Evolutionary conservation across 37 sponge, comb jelly and placozoan genomes (phyloP).

Genomic region (Crambe crambe): DNA sequence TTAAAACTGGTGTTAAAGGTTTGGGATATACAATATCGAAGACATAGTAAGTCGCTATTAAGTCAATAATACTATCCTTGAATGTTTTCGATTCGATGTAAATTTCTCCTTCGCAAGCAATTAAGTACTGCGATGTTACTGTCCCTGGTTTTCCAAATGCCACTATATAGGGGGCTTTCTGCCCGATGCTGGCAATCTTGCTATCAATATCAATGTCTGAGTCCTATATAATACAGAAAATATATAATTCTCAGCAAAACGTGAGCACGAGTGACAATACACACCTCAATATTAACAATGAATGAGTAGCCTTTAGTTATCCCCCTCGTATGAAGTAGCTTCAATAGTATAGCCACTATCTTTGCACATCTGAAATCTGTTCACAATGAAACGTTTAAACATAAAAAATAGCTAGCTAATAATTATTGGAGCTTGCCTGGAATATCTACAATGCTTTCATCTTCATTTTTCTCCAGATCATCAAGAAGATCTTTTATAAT

Average conservation of each 20-base stretch:
- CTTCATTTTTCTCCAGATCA: not conserved
- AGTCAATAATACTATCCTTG: conserved; percentile 1
- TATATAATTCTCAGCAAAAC: no score
- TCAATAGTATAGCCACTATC: no score
- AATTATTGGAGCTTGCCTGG: not conserved
- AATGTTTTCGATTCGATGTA: not conserved
- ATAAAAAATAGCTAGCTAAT: no score
- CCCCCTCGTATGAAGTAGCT: no score
- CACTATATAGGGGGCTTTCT: conserved; percentile 10
- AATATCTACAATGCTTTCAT: not conserved
- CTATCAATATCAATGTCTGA: not conserved
- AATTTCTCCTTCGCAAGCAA: not conserved
- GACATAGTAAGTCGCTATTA: conserved; percentile 17
- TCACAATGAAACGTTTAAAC: no score
- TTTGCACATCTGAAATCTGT: no score
- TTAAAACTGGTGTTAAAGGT: not conserved
- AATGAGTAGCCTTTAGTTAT: no score
- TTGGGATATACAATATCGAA: conserved; percentile 6
- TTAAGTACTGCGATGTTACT: not conserved
- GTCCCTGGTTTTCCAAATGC: not conserved
- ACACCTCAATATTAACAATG: not conserved
- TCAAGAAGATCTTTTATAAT: not conserved
- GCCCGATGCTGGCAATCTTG: no score
- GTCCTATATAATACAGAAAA: not conserved
- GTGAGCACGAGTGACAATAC: not conserved